A percentile compares a stretch with the other conserved stretches of the same genome.
Conservation (phyloP, 2,797 vertebrate genomes). For the Tenualosa thibaudeaui region DNA sequence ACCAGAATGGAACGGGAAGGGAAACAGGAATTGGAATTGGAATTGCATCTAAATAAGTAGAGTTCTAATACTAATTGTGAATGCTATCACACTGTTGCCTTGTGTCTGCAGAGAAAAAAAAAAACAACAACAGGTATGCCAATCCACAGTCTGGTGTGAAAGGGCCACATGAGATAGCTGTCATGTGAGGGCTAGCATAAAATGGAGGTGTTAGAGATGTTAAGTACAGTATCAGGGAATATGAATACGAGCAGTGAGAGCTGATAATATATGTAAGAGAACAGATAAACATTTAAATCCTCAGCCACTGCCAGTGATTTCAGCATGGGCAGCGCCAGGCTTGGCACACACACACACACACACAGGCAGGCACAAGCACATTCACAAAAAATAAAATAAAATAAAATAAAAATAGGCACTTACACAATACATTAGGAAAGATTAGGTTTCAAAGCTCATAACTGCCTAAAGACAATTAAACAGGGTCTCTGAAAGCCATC, state of each 20-base stretch:
- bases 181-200: background rate
- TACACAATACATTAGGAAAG: conserved; percentile 49
- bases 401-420: conserved; percentile 38
- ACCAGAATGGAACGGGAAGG: background rate
- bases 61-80: background rate
- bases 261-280: conserved; percentile 60
- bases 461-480: conserved; percentile 57
- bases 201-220: background rate
- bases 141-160: background rate
- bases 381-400: conserved; percentile 37
- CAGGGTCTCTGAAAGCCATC: conserved; percentile 53
- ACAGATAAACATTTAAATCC: conserved; percentile 58
- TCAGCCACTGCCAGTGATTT: conserved; percentile 52
- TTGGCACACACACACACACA: conserved; percentile 26
- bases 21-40: background rate
- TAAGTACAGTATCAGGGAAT: conserved; percentile 46
- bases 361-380: background rate
- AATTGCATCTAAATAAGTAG: background rate
- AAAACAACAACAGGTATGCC: background rate
- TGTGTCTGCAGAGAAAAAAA: background rate
- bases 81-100: conserved; percentile 16
- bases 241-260: conserved; percentile 53
- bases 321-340: conserved; percentile 55
- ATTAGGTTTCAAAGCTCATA: conserved; percentile 48
- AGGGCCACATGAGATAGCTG: background rate